These are phyloP conservation scores for Melanerpes aurifrons DNA, from an alignment of 2,113 vertebrate genomes.

Conservation along the genomic window DNA sequence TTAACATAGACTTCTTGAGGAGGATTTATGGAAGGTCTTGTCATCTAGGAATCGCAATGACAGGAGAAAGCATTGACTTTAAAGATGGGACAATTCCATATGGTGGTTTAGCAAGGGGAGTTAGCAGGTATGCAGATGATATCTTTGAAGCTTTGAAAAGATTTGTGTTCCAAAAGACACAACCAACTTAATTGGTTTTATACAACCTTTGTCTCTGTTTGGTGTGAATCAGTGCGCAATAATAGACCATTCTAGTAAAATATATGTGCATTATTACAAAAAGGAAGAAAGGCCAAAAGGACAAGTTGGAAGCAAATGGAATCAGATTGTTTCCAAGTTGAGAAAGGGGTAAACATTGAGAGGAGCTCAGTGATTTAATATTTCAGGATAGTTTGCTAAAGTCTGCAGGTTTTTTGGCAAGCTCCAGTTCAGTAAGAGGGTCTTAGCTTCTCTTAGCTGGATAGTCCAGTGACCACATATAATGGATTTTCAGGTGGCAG, in stretches of 20 bases:
- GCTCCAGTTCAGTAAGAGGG: neutral
- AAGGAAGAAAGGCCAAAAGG: neutral
- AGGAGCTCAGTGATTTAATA: neutral
- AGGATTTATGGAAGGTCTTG: neutral
- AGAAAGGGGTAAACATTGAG: neutral
- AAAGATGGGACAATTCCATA: neutral
- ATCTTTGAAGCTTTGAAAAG: slow-evolving; percentile 9
- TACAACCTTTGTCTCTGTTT: neutral
- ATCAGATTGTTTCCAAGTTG: neutral
- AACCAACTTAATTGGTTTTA: slow-evolving; percentile 8
- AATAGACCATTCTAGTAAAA: neutral
- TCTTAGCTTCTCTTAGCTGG: neutral
- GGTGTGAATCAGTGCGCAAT: neutral
- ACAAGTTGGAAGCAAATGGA: neutral
- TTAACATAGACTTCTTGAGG: neutral
- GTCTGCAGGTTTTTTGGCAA: neutral
- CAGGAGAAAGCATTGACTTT: neutral
- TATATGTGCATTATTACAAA: neutral
- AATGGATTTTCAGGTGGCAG: neutral
- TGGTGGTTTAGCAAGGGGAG: neutral
- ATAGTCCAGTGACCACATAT: neutral
- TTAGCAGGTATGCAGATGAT: neutral
- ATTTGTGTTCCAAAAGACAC: neutral
- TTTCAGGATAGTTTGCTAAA: neutral
- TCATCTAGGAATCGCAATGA: neutral